phyloP scores from a whole-genome alignment of 2,113 vertebrate genomes.

The Amphiprion ocellaris region DNA sequence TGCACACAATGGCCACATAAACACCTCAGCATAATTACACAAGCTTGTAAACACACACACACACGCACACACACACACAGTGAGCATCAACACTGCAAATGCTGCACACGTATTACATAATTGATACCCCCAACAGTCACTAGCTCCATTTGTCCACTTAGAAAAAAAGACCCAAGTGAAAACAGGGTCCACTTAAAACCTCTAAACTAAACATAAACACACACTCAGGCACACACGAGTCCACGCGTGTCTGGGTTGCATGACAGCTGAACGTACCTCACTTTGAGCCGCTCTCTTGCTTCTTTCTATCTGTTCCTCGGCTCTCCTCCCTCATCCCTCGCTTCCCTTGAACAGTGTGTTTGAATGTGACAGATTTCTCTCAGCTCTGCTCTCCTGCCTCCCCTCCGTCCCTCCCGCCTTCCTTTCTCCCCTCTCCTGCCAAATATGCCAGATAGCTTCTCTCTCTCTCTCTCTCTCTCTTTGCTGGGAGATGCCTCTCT shows the following conservation, averaged over 20 bases:
- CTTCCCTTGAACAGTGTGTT: slow-evolving; percentile 72
- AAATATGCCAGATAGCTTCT: slow-evolving; percentile 73
- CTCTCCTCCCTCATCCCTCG: slow-evolving; percentile 65
- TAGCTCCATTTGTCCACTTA: slow-evolving; percentile 69
- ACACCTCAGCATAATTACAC: slow-evolving; percentile 63
- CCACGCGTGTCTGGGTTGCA: slow-evolving; percentile 11
- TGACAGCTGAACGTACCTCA: slow-evolving; percentile 81
- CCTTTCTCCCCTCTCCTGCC: slow-evolving; percentile 71
- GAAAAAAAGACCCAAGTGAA: slow-evolving; percentile 31
- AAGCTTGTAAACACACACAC: slow-evolving; percentile 50
- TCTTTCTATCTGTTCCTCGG: slow-evolving; percentile 58
- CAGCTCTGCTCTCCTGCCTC: slow-evolving; percentile 75
- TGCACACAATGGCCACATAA: slow-evolving; percentile 70
- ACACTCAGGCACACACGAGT: slow-evolving; percentile 42
- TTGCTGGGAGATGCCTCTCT: slow-evolving; percentile 50
- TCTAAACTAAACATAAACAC: slow-evolving; percentile 61
- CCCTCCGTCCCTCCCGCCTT: slow-evolving; percentile 48
- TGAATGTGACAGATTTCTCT: slow-evolving; percentile 84
- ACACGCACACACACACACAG: slow-evolving; percentile 20
- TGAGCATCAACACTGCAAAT: slow-evolving; percentile 57
- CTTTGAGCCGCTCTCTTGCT: slow-evolving; percentile 71
- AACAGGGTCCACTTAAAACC: slow-evolving; percentile 36
- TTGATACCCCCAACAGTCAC: slow-evolving; percentile 62
- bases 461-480: slow-evolving; percentile 57
- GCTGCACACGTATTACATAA: slow-evolving; percentile 80